Conservation (phyloP, 1,140 invertebrate species). For the Battus philenor region DNA sequence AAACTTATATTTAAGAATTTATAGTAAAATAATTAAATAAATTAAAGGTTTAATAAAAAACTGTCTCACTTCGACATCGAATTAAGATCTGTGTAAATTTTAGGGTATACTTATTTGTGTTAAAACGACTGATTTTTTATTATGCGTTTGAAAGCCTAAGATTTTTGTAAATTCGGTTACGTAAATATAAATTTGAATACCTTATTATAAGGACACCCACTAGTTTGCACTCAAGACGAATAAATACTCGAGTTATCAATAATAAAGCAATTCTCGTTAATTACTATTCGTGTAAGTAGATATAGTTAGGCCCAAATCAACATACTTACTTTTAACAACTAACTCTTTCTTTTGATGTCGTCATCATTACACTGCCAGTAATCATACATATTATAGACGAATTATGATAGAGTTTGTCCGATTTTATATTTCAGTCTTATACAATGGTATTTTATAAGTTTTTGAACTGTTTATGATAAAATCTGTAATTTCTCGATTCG, state of each 20-base stretch:
- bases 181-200: conserved; percentile 63
- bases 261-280: conserved; percentile 72
- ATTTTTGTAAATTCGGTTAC: conserved; percentile 66
- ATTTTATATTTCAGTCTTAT: conserved; percentile 72
- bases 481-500: conserved; percentile 26
- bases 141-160: conserved; percentile 74
- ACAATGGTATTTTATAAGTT: conserved; percentile 63
- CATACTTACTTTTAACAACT: conserved; percentile 43
- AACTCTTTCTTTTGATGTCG: conserved; percentile 44
- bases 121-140: conserved; percentile 78
- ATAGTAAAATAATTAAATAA: conserved; percentile 67
- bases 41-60: conserved; percentile 43
- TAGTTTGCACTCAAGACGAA: conserved; percentile 68
- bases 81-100: conserved; percentile 70
- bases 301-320: conserved; percentile 44
- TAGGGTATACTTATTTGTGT: conserved; percentile 72
- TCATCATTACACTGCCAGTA: conserved; percentile 72
- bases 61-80: conserved; percentile 68
- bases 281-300: conserved; percentile 70
- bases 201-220: conserved; percentile 65
- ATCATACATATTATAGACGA: conserved; percentile 62
- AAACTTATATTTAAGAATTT: conserved; percentile 70
- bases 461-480: conserved; percentile 59
- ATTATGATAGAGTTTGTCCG: conserved; percentile 65
- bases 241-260: conserved; percentile 59